Percentiles rank a stretch among this genome's conserved stretches.
phyloP scores from a whole-genome alignment of 2,113 vertebrate species.

The Odontophorus gujanensis region DNA sequence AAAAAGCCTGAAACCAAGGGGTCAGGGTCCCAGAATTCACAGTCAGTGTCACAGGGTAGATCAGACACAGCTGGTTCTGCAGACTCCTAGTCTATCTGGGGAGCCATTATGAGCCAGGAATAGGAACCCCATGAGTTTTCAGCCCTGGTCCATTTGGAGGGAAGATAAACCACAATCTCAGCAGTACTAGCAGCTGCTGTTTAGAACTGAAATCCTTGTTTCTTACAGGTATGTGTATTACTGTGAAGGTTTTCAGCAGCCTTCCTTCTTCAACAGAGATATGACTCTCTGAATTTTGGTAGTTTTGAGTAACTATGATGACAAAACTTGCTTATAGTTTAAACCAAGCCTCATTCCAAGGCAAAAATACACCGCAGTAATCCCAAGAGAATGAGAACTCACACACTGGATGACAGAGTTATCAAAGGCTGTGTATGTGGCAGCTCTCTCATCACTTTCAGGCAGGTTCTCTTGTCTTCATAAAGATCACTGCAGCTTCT shows the following conservation, averaged over 20 bases:
- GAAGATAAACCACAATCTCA: neutral
- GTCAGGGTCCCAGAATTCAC: neutral
- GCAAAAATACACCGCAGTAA: neutral
- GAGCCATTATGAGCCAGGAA: neutral
- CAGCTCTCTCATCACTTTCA: slow-evolving; percentile 11
- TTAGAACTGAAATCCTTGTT: neutral
- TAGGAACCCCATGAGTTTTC: neutral
- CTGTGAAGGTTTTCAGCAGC: neutral
- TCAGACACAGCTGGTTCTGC: neutral
- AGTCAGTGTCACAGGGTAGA: neutral
- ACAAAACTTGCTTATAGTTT: neutral
- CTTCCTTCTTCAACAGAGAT: neutral
- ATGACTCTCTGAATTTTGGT: neutral
- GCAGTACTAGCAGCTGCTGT: neutral
- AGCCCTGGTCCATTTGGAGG: neutral
- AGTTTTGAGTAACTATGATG: neutral
- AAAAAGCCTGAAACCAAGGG: neutral
- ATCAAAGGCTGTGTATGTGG: neutral
- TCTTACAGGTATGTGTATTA: neutral
- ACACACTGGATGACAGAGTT: neutral
- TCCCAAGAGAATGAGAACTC: neutral
- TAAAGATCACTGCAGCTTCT: slow-evolving; percentile 1
- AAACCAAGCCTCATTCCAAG: neutral
- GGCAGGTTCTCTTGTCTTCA: neutral
- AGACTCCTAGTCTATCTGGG: neutral